Percentiles rank a stretch among this genome's conserved stretches.
These are phyloP conservation scores for Trichogramma pretiosum DNA, from an alignment of 1,140 invertebrate species.

Conservation along the genomic window DNA sequence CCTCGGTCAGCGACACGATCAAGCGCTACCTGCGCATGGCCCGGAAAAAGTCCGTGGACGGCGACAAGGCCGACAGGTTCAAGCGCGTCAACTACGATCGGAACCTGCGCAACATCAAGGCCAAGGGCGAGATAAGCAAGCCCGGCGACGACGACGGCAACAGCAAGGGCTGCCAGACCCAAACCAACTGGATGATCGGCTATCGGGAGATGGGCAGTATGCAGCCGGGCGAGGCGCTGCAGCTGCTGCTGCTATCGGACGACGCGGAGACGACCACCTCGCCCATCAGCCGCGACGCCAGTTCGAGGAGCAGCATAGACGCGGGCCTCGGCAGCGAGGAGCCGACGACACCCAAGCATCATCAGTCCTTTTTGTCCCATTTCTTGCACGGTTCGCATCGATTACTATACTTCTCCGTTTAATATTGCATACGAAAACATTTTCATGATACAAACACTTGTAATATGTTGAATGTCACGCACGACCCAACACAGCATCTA, in stretches of 20 bases:
- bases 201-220: constrained; percentile 31
- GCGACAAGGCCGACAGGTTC: constrained; percentile 70
- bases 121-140: constrained; percentile 64
- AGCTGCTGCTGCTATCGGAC: constrained; percentile 22
- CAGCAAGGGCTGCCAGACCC: constrained; percentile 64
- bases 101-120: constrained; percentile 73
- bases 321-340: constrained; percentile 42
- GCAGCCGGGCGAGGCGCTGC: constrained; percentile 28
- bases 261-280: constrained; percentile 46
- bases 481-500: no score
- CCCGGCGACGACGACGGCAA: constrained; percentile 63
- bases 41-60: constrained; percentile 71
- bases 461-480: no score
- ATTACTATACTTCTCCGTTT: no score
- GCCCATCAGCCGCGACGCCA: constrained; percentile 43
- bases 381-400: constrained; percentile 49
- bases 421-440: no score
- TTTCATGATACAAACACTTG: no score
- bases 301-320: constrained; percentile 49
- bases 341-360: constrained; percentile 46
- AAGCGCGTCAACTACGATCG: constrained; percentile 82
- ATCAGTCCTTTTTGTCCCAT: constrained; percentile 59
- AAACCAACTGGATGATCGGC: constrained; percentile 60
- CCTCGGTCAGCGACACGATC: constrained; percentile 76
- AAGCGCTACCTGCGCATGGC: constrained; percentile 77